phyloP scores from a whole-genome alignment of 1,140 invertebrate genomes.

The Brachionus angularis region DNA sequence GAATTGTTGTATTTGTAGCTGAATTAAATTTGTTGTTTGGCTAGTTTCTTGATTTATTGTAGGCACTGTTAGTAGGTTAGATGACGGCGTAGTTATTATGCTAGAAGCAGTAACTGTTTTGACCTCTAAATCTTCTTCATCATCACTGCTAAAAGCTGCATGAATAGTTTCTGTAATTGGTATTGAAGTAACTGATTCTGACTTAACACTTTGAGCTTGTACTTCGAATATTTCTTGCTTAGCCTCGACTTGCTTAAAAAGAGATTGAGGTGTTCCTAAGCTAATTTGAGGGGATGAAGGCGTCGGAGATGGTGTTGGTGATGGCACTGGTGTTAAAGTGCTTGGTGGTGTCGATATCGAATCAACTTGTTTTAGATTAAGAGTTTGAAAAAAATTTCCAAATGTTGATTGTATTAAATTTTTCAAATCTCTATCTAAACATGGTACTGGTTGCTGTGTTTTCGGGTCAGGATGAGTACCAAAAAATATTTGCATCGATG shows the following conservation, averaged over 20 bases:
- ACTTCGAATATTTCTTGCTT: constrained; percentile 4
- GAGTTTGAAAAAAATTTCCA: constrained; percentile 28
- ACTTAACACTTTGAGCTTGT: no score
- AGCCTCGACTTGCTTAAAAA: no score
- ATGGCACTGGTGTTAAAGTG: not conserved
- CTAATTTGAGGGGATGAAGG: no score
- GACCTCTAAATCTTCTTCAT: constrained; percentile 13
- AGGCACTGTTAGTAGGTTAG: not conserved
- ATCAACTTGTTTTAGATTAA: not conserved
- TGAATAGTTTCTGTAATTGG: not conserved
- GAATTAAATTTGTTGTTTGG: not conserved
- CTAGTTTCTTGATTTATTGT: no score
- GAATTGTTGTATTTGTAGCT: constrained; percentile 25
- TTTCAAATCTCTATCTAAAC: constrained; percentile 29
- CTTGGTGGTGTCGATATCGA: no score
- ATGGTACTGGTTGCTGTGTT: not conserved
- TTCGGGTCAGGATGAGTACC: not conserved
- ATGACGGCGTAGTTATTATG: not conserved
- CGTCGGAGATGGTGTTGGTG: no score
- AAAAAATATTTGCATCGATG: constrained; percentile 14
- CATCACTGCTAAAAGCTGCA: constrained; percentile 17
- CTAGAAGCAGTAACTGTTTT: not conserved
- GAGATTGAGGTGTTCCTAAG: no score
- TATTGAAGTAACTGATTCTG: no score
- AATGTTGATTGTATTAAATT: constrained; percentile 33